Evolutionary conservation across 2,113 vertebrate genomes (phyloP).

Genomic region (Athene noctua): DNA sequence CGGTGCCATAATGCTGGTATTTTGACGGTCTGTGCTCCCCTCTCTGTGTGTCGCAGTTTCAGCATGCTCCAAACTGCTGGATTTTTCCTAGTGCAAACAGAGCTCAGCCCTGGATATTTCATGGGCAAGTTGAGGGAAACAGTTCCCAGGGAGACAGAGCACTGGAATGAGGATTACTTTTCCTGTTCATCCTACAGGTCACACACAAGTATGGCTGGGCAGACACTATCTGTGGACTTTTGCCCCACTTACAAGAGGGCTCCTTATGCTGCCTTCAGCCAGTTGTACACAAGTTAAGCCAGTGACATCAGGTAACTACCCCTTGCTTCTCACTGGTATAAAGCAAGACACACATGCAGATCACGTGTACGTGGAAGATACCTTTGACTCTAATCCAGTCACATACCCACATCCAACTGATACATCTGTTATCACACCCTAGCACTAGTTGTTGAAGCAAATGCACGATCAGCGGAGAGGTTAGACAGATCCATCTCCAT

Average conservation of each 20-base stretch:
- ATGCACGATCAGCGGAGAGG: background rate
- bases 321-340: background rate
- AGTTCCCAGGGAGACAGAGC: background rate
- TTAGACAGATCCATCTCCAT: background rate
- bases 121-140: background rate
- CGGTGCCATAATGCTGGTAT: background rate
- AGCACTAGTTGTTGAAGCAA: background rate
- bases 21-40: background rate
- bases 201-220: background rate
- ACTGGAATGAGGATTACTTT: background rate
- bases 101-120: background rate
- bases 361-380: accelerated
- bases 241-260: background rate
- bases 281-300: background rate
- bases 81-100: background rate
- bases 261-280: background rate
- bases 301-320: background rate
- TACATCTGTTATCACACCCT: background rate
- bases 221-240: background rate
- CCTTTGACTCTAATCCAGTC: background rate
- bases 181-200: background rate
- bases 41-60: background rate
- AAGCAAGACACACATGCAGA: background rate
- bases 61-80: background rate
- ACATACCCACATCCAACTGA: background rate